Percentiles rank a stretch among this genome's conserved stretches.
Conservation (phyloP, 1,140 invertebrate species). For the Neodiprion fabricii region DNA sequence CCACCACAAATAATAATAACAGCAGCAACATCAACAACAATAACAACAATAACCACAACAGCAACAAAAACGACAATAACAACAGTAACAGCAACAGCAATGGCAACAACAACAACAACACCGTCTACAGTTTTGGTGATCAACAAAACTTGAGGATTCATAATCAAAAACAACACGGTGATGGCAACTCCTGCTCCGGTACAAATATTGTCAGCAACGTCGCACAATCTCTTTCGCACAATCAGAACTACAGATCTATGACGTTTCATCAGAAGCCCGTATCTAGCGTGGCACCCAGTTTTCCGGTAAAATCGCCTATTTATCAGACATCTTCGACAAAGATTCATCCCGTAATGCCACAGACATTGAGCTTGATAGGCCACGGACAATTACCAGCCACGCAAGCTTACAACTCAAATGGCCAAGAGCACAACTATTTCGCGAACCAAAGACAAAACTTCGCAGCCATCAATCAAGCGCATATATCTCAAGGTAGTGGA, state of each 20-base stretch:
- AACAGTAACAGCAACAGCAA: constrained; percentile 44
- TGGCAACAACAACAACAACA: constrained; percentile 35
- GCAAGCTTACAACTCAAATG: constrained; percentile 35
- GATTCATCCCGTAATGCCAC: constrained; percentile 80
- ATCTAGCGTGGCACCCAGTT: constrained; percentile 81
- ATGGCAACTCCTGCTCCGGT: constrained; percentile 35
- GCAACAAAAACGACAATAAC: constrained; percentile 43
- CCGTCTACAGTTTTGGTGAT: constrained; percentile 43
- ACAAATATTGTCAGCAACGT: constrained; percentile 36
- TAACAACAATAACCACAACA: constrained; percentile 33
- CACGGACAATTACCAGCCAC: constrained; percentile 56
- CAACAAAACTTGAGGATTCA: constrained; percentile 50
- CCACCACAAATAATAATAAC: background rate
- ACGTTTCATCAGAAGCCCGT: constrained; percentile 73
- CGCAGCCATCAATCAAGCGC: background rate
- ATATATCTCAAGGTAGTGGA: constrained; percentile 7
- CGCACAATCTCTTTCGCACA: constrained; percentile 35
- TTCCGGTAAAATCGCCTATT: constrained; percentile 75
- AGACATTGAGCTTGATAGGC: constrained; percentile 66
- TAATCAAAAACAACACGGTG: constrained; percentile 45
- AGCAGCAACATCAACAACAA: background rate
- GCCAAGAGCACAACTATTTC: constrained; percentile 23
- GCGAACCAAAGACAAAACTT: background rate
- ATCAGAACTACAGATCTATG: constrained; percentile 43
- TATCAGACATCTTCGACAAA: constrained; percentile 83